phyloP scores from a whole-genome alignment of 2,888 invertebrate species.

The Portevinia maculata region DNA sequence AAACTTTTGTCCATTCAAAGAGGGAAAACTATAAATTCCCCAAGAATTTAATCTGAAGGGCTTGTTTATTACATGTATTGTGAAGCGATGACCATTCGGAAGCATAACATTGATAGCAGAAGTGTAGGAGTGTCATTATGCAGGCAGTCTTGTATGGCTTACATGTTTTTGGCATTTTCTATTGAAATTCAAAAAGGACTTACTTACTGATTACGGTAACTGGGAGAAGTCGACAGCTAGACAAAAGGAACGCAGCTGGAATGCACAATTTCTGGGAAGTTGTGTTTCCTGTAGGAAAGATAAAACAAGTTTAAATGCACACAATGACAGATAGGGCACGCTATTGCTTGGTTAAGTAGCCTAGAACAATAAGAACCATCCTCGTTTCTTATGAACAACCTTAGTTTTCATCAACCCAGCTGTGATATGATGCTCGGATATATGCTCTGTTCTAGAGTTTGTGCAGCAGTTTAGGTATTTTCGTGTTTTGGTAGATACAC shows the following conservation, averaged over 20 bases:
- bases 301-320: background rate
- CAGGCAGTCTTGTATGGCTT: slow-evolving; percentile 24
- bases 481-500: no score
- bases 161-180: slow-evolving; percentile 47
- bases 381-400: no score
- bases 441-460: no score
- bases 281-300: background rate
- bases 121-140: slow-evolving; percentile 21
- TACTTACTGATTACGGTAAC: no score
- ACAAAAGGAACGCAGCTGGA: background rate
- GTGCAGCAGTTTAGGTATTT: no score
- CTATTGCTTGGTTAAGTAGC: no score
- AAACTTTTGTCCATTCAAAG: background rate
- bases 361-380: no score
- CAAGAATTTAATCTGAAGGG: background rate
- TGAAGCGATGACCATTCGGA: slow-evolving; percentile 21
- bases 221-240: background rate
- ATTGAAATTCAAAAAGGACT: slow-evolving; percentile 8
- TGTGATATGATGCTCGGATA: no score
- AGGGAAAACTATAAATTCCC: background rate
- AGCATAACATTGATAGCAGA: slow-evolving; percentile 23
- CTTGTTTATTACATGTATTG: slow-evolving; percentile 18
- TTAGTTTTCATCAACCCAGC: no score
- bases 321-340: background rate
- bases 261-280: background rate